Conservation (phyloP, 1,140 invertebrate species). For the Drosophila nannoptera region DNA sequence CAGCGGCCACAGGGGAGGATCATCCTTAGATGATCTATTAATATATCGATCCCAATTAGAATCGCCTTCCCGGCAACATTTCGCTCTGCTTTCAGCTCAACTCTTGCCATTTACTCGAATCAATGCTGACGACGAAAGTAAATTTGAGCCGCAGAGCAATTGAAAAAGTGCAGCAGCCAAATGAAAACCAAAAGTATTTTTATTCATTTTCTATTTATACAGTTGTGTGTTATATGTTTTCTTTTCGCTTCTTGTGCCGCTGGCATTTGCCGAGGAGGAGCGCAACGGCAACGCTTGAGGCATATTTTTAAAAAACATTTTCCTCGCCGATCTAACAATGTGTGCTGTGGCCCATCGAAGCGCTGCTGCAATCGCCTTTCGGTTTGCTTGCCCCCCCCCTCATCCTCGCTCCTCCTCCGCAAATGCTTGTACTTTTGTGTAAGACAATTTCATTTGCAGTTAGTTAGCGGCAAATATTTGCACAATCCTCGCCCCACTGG, state of each 20-base stretch:
- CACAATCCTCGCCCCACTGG: slow-evolving; percentile 63
- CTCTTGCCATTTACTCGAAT: slow-evolving; percentile 19
- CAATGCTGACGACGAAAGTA: slow-evolving; percentile 51
- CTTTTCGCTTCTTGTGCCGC: slow-evolving; percentile 6
- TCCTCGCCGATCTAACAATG: slow-evolving; percentile 4
- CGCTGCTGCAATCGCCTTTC: slow-evolving; percentile 41
- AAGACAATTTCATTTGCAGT: slow-evolving; percentile 73
- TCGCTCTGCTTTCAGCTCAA: neutral
- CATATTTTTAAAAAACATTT: slow-evolving; percentile 49
- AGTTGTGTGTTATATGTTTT: slow-evolving; percentile 33
- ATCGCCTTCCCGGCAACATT: neutral
- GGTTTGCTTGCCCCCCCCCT: too few species aligned
- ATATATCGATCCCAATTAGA: too few species aligned
- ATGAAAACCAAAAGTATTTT: slow-evolving; percentile 62
- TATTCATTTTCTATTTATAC: slow-evolving; percentile 62
- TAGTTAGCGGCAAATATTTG: slow-evolving; percentile 68
- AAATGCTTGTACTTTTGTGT: slow-evolving; percentile 34
- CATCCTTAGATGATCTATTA: too few species aligned
- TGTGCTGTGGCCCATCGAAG: neutral
- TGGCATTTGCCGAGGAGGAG: slow-evolving; percentile 25
- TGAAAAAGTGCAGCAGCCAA: slow-evolving; percentile 61
- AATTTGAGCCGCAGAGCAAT: slow-evolving; percentile 36
- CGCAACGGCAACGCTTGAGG: slow-evolving; percentile 28
- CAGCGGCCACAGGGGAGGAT: too few species aligned
- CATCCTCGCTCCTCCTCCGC: too few species aligned